phyloP scores from a whole-genome alignment of 2,888 invertebrate genomes.

The Leucophenga maculata region DNA sequence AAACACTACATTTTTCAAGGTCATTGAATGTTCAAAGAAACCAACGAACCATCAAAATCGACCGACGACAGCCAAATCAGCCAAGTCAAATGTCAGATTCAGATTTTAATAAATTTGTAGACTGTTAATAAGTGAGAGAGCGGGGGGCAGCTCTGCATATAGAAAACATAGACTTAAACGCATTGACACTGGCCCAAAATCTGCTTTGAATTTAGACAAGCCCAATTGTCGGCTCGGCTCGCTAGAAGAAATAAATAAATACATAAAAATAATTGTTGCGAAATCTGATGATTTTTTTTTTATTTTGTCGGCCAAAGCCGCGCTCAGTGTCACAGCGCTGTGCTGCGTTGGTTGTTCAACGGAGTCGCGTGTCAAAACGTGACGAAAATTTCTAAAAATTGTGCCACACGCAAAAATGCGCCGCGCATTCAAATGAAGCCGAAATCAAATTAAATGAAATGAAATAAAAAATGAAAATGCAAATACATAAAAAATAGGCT shows the following conservation, averaged over 20 bases:
- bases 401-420: constrained; percentile 10
- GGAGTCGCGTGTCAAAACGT: constrained; percentile 45
- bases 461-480: background rate
- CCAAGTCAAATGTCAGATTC: constrained; percentile 36
- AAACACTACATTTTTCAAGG: constrained; percentile 47
- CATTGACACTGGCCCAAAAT: constrained; percentile 62
- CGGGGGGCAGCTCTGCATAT: constrained; percentile 6
- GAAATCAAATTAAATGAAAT: background rate
- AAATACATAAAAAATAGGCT: background rate
- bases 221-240: constrained; percentile 8
- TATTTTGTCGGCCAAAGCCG: background rate
- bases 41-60: constrained; percentile 6
- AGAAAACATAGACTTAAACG: background rate
- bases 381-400: constrained; percentile 47
- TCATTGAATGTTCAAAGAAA: constrained; percentile 44
- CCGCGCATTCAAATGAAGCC: background rate
- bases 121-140: constrained; percentile 55
- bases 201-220: constrained; percentile 40
- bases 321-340: constrained; percentile 17
- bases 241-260: constrained; percentile 27
- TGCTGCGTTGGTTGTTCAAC: background rate
- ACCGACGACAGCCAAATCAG: constrained; percentile 2
- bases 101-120: constrained; percentile 59
- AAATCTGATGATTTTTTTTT: constrained; percentile 49
- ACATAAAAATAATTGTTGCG: constrained; percentile 55